Conservation (phyloP, 2,113 vertebrate species). For the Litocranius walleri region DNA sequence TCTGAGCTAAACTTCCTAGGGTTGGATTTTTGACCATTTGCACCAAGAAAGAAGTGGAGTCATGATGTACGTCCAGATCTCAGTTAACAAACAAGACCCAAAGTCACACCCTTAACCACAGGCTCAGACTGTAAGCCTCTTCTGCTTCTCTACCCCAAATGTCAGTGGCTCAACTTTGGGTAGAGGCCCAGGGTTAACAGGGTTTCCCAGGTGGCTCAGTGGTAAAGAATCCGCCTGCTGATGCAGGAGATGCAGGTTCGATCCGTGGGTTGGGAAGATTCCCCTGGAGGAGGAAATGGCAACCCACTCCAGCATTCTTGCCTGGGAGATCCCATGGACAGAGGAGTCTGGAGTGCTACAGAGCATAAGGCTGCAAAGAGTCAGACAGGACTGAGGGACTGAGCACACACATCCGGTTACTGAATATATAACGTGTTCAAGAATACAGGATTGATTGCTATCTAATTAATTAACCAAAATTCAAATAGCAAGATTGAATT, state of each 20-base stretch:
- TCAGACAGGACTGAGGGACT: not conserved
- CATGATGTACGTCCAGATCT: not conserved
- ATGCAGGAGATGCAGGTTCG: not conserved
- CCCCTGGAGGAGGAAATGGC: not conserved
- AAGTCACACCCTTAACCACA: not conserved
- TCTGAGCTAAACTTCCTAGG: not conserved
- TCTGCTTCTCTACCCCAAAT: not conserved
- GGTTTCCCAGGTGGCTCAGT: not conserved
- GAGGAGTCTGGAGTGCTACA: not conserved
- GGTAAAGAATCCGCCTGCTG: not conserved
- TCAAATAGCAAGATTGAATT: not conserved
- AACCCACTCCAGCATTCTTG: not conserved
- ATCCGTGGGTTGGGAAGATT: not conserved
- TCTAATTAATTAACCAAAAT: conserved; percentile 47
- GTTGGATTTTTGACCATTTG: not conserved
- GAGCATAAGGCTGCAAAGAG: not conserved
- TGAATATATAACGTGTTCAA: not conserved
- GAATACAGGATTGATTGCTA: not conserved
- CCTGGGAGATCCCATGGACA: not conserved
- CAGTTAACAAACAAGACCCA: not conserved
- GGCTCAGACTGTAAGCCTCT: not conserved
- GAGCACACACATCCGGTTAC: not conserved
- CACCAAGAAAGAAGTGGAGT: not conserved
- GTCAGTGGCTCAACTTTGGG: not conserved
- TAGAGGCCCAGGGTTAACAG: not conserved